Evolutionary conservation across 2,888 invertebrate species (phyloP), one percentile per base, ranked within the genome.

Genomic region (Noctua janthina): DNA sequence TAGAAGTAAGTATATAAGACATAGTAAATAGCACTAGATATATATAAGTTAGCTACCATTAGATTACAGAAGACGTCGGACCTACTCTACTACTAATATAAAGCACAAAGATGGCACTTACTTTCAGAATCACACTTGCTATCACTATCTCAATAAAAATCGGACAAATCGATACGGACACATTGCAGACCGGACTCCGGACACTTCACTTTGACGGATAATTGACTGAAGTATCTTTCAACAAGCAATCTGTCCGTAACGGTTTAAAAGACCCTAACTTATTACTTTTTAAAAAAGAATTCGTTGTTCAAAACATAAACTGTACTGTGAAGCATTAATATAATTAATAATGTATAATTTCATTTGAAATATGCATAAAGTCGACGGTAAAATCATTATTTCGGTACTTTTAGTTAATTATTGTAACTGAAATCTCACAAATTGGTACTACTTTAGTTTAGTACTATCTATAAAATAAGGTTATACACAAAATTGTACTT

Each of bases 71-170:
- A 86, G 86, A 82, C 86, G 83, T 76, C 59, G 85, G 86, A 87
- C 90, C 90, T 82, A 85, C 46, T 64, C 88, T 91, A 88, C 82
- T 81, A 20, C 68, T 82, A 89, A 74, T 91, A 93, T 95, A 96
- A 95, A 96, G 95, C 96, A 95, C 95, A 93, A 91, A 83, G 88
- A 96, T 96, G 96, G 96, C 96, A 96, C 96, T 95, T 93, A 84
- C 93, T 89, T 94, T 91, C 90, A 89, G 86, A 91, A 94, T 95
- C 94, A 95, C 95, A 93, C 93, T 89, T 73, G 79, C 79, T 91
- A 91, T 90, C 86, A 87, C 89, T 80, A 84, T 82, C 59, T 78
- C 83, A 86, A 84, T 81, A 35, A 20, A 20, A 15, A 35, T 64
- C 62, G 64, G 35, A 64, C 64, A 35, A 64, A 64, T 64, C 17